Conservation (phyloP, 2,797 vertebrate species). For the Ctenosaura bakeri region DNA sequence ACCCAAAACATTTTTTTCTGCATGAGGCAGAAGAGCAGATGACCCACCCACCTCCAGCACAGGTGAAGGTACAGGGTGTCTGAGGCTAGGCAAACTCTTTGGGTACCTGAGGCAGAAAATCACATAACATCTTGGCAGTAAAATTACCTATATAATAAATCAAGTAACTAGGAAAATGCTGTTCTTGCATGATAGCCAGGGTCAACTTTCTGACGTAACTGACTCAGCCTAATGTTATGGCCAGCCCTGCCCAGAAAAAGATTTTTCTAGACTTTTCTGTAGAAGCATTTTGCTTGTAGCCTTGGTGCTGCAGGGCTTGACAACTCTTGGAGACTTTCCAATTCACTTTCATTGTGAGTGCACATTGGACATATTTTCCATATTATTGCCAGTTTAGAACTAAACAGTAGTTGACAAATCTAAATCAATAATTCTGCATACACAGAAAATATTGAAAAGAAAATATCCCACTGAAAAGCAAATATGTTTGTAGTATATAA, state of each 20-base stretch:
- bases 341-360: not conserved
- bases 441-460: not conserved
- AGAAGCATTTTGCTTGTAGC: not conserved
- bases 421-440: not conserved
- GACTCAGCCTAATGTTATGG: not conserved
- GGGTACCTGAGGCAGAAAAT: not conserved
- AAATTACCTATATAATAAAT: not conserved
- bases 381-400: not conserved
- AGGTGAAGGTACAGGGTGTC: not conserved
- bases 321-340: not conserved
- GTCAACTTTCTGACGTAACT: not conserved
- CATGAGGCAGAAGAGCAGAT: not conserved
- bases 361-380: not conserved
- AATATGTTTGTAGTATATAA: not conserved
- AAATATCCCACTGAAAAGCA: slow-evolving; percentile 5
- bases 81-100: not conserved
- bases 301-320: not conserved
- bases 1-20: not conserved
- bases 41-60: too few relatives aligned
- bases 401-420: not conserved
- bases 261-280: too few relatives aligned
- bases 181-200: too few relatives aligned
- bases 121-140: not conserved
- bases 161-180: not conserved
- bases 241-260: not conserved